Conservation (phyloP, 2,888 invertebrate genomes). For the Rutpela maculata region DNA sequence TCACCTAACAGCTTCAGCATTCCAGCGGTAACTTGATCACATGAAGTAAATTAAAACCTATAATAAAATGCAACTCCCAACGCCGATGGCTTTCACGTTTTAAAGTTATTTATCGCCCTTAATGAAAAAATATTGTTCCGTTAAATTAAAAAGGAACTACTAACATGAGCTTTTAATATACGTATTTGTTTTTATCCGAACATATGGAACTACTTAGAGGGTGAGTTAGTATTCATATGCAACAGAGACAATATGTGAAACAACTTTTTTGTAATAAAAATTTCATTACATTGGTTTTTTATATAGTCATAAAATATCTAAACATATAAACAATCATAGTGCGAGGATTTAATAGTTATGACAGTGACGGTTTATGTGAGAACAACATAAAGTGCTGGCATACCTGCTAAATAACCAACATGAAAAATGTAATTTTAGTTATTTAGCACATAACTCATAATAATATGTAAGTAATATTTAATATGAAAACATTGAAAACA, state of each 20-base stretch:
- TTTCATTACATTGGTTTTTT: constrained; percentile 1
- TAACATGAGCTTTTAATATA: constrained; percentile 16
- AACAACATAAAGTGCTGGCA: not conserved
- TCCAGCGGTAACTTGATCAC: constrained; percentile 62
- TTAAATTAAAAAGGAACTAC: constrained; percentile 29
- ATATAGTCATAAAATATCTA: constrained; percentile 9
- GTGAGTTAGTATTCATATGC: constrained; percentile 29
- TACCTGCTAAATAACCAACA: too few species aligned
- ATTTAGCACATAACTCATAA: too few species aligned
- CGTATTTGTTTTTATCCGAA: constrained; percentile 38
- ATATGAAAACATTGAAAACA: too few species aligned
- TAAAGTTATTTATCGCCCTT: constrained; percentile 39
- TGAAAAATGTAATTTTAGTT: too few species aligned
- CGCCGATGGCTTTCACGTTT: constrained; percentile 41
- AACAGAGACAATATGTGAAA: constrained; percentile 37
- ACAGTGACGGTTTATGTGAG: not conserved
- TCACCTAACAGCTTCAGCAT: constrained; percentile 65
- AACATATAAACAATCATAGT: not conserved
- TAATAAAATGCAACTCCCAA: constrained; percentile 53
- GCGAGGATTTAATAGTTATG: not conserved
- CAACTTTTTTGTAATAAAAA: constrained; percentile 25
- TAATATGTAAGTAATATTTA: too few species aligned
- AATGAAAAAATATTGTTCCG: constrained; percentile 28
- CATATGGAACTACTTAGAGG: constrained; percentile 36
- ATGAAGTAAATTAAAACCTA: constrained; percentile 55